These are phyloP conservation scores for Eupeodes latifasciatus DNA, from an alignment of 2,888 invertebrate species.

Conservation along the genomic window DNA sequence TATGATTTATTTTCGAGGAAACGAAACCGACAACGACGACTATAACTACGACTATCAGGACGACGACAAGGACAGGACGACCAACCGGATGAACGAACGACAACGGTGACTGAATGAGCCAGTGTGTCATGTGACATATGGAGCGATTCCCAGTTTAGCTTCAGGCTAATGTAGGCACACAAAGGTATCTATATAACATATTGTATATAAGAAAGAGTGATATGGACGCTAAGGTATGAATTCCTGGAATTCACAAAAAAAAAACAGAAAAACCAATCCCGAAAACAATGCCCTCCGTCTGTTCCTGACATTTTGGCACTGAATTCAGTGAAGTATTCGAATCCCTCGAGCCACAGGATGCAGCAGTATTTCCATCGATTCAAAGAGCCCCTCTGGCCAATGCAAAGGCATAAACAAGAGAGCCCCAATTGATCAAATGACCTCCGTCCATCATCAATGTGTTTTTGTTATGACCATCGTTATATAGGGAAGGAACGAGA, in stretches of 20 bases:
- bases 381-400: constrained; percentile 4
- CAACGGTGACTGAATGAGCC: constrained; percentile 56
- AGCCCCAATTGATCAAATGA: constrained; percentile 53
- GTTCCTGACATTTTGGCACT: constrained; percentile 54
- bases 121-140: constrained; percentile 72
- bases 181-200: constrained; percentile 3
- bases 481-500: neutral
- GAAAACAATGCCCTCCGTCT: constrained; percentile 66
- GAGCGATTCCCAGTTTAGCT: constrained; percentile 61
- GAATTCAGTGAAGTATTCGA: constrained; percentile 54
- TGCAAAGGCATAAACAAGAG: constrained; percentile 17
- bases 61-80: neutral
- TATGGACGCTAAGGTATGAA: constrained; percentile 3
- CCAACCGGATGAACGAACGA: constrained; percentile 33
- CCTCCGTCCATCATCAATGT: constrained; percentile 39
- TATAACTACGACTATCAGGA: neutral
- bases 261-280: constrained; percentile 26
- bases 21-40: neutral
- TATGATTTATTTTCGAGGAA: constrained; percentile 69
- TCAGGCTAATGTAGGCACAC: constrained; percentile 37
- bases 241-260: constrained; percentile 17
- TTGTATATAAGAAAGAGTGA: neutral
- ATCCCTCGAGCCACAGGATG: constrained; percentile 43
- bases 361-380: constrained; percentile 13
- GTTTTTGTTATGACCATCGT: neutral